Conservation (phyloP, 2,113 vertebrate genomes). For the Callaeas wilsoni region DNA sequence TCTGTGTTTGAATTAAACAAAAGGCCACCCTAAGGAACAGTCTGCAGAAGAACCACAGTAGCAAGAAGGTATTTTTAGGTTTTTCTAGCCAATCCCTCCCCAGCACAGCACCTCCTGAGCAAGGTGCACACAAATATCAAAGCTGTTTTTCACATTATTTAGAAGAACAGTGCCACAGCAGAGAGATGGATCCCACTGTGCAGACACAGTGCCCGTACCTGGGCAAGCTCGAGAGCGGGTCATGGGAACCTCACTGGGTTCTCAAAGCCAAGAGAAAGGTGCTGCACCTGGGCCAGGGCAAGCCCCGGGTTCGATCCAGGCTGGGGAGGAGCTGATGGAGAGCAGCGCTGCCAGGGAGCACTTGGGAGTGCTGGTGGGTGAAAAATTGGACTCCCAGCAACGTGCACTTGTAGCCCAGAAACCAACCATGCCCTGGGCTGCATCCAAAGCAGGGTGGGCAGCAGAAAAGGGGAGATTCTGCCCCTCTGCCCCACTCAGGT, state of each 20-base stretch:
- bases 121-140: not conserved
- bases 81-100: not conserved
- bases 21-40: not conserved
- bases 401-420: not conserved
- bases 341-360: not conserved
- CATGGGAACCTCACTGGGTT: fast-evolving
- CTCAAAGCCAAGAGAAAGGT: not conserved
- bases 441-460: not conserved
- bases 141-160: not conserved
- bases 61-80: not conserved
- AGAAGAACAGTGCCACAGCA: not conserved
- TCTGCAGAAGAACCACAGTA: not conserved
- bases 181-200: not conserved
- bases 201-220: not conserved
- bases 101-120: not conserved
- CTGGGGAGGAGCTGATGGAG: not conserved
- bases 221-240: fast-evolving
- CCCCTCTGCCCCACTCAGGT: not conserved
- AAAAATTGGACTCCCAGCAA: not conserved
- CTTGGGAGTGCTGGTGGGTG: not conserved
- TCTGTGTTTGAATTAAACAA: not conserved
- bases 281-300: not conserved
- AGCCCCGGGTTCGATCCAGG: not conserved
- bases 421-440: not conserved
- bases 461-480: not conserved